These are phyloP conservation scores for Drosophila tsacasi DNA, from an alignment of 1,140 invertebrate species.

Conservation along the genomic window DNA sequence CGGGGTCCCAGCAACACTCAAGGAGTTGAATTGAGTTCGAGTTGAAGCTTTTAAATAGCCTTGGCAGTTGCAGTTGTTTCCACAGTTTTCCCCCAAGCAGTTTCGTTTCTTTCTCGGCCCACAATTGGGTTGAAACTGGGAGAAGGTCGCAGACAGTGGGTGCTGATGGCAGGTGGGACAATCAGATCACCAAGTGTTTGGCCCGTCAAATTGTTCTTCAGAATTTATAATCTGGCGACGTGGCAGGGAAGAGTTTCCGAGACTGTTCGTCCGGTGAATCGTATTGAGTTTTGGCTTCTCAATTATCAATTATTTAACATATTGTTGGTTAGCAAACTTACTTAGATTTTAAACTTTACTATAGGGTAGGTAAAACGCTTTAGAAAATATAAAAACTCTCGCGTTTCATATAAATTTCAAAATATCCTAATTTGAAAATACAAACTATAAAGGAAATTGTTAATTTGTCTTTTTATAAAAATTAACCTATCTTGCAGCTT, in stretches of 20 bases:
- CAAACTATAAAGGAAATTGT: too few species aligned
- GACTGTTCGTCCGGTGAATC: background rate
- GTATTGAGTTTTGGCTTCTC: background rate
- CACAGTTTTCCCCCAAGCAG: conserved; percentile 47
- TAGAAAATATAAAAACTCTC: background rate
- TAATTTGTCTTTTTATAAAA: too few species aligned
- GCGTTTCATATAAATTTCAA: too few species aligned
- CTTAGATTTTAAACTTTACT: background rate
- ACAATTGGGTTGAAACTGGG: conserved; percentile 4
- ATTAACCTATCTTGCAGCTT: background rate
- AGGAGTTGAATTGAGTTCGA: conserved; percentile 58
- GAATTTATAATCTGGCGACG: conserved; percentile 36
- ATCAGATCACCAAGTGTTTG: conserved; percentile 54
- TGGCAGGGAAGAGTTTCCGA: background rate
- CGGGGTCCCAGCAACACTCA: conserved; percentile 44
- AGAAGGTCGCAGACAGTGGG: conserved; percentile 1
- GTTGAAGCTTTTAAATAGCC: conserved; percentile 70
- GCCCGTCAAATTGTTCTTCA: conserved; percentile 26
- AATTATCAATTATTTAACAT: background rate
- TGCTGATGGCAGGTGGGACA: conserved; percentile 9
- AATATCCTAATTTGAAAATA: too few species aligned
- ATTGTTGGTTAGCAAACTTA: too few species aligned
- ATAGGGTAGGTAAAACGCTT: background rate
- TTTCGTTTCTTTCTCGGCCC: conserved; percentile 26
- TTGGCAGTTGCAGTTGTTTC: conserved; percentile 67